phyloP scores from a whole-genome alignment of 1,140 invertebrate genomes.

The Hycleus phaleratus region DNA sequence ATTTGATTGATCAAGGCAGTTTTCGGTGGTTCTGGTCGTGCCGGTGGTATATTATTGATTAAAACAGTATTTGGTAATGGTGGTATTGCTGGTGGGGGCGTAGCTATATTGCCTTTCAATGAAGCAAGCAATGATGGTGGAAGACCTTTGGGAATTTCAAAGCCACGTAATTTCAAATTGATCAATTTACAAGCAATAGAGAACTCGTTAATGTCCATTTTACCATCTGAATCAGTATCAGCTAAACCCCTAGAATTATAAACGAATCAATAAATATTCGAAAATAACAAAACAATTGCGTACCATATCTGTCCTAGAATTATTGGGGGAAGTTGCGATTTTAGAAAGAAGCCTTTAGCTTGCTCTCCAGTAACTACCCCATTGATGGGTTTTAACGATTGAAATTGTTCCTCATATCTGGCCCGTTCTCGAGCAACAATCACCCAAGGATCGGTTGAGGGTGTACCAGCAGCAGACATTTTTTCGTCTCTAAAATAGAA shows the following conservation, averaged over 20 bases:
- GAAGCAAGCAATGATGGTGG: constrained; percentile 68
- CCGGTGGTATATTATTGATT: constrained; percentile 35
- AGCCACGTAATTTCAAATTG: constrained; percentile 84
- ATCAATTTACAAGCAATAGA: constrained; percentile 97
- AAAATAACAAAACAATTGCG: too few relatives aligned
- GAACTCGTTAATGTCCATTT: constrained; percentile 94
- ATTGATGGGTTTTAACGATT: constrained; percentile 74
- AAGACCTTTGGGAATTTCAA: constrained; percentile 79
- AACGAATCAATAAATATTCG: constrained; percentile 22
- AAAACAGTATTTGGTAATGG: constrained; percentile 34
- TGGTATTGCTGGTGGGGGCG: constrained; percentile 39
- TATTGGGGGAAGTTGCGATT: constrained; percentile 79
- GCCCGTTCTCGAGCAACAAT: constrained; percentile 79
- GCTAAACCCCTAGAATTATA: constrained; percentile 67
- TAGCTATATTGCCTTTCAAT: constrained; percentile 42
- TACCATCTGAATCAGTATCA: constrained; percentile 93
- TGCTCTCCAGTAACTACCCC: constrained; percentile 89
- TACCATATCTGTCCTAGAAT: constrained; percentile 93
- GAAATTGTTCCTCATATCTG: constrained; percentile 89
- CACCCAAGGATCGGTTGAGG: constrained; percentile 72
- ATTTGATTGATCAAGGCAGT: constrained; percentile 23
- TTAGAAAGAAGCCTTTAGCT: constrained; percentile 89
- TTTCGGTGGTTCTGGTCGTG: constrained; percentile 43
- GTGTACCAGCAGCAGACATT: constrained; percentile 39
- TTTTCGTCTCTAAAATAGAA: constrained; percentile 2